Percentiles rank a stretch among this genome's conserved stretches.
These are phyloP conservation scores for Tringa solitaria DNA, from an alignment of 2,113 vertebrate species.

Conservation along the genomic window DNA sequence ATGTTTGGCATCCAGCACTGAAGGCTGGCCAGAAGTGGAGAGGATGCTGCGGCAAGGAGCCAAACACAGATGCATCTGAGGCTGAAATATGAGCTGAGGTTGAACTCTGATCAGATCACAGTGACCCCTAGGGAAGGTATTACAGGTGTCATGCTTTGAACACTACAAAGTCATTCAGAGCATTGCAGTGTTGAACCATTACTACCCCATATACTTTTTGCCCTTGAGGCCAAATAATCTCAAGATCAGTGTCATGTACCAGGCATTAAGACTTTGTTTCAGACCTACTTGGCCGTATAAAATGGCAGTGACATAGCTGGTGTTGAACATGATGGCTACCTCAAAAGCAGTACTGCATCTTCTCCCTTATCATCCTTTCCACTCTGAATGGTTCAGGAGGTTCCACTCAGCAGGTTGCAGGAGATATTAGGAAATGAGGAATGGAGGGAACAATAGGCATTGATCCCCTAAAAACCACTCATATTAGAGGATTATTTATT, in stretches of 20 bases:
- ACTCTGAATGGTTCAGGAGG: background rate
- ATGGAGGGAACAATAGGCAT: background rate
- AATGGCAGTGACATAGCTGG: background rate
- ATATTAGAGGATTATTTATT: no score
- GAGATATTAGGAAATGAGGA: background rate
- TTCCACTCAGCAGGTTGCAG: background rate
- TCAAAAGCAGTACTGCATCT: background rate
- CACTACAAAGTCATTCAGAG: background rate
- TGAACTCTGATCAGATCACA: background rate
- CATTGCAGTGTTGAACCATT: background rate
- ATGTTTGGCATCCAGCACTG: background rate
- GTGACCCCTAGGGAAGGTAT: background rate
- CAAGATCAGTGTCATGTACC: background rate
- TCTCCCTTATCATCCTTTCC: background rate
- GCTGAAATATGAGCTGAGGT: accelerated
- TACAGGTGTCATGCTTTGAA: background rate
- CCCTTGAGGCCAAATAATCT: background rate
- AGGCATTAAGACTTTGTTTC: background rate
- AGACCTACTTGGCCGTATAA: background rate
- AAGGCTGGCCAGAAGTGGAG: background rate
- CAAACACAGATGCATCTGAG: background rate
- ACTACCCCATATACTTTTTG: accelerated
- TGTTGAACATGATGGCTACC: background rate
- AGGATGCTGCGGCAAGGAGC: background rate
- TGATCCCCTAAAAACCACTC: background rate